Conservation (phyloP, 1,140 invertebrate genomes). For the Vanessa atalanta region DNA sequence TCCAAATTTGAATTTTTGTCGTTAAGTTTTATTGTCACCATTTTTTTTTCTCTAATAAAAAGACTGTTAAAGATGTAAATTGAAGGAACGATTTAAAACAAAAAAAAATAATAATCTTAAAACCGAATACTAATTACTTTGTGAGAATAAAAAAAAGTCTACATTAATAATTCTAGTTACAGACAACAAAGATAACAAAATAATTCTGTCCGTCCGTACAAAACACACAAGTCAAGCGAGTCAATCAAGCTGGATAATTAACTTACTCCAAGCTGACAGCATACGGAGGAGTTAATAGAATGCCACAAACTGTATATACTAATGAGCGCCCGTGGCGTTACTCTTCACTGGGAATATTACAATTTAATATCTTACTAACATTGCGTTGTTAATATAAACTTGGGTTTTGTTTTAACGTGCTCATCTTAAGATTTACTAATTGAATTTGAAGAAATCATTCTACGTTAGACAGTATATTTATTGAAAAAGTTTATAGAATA, state of each 20-base stretch:
- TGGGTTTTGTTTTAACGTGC: too few relatives aligned
- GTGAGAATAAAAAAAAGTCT: too few relatives aligned
- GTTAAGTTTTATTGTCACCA: not conserved
- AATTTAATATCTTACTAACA: too few relatives aligned
- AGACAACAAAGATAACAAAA: not conserved
- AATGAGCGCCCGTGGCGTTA: conserved; percentile 2
- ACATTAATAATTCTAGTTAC: not conserved
- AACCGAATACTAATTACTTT: too few relatives aligned
- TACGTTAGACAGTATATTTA: too few relatives aligned
- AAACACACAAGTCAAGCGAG: conserved; percentile 5
- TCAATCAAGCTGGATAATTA: conserved; percentile 8
- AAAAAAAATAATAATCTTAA: too few relatives aligned
- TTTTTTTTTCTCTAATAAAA: not conserved
- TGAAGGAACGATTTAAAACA: too few relatives aligned
- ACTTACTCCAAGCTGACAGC: not conserved
- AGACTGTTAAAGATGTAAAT: too few relatives aligned
- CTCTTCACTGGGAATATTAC: not conserved
- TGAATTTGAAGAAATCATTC: too few relatives aligned
- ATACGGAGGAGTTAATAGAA: conserved; percentile 33
- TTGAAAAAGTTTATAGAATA: too few relatives aligned
- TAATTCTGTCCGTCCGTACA: conserved; percentile 6
- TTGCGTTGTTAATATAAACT: too few relatives aligned
- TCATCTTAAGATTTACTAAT: too few relatives aligned
- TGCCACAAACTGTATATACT: conserved; percentile 13
- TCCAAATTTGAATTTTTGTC: not conserved